Evolutionary conservation across 2,888 invertebrate species (phyloP), one percentile per base, ranked within the genome.

Genomic region (Oasisia sp.): DNA sequence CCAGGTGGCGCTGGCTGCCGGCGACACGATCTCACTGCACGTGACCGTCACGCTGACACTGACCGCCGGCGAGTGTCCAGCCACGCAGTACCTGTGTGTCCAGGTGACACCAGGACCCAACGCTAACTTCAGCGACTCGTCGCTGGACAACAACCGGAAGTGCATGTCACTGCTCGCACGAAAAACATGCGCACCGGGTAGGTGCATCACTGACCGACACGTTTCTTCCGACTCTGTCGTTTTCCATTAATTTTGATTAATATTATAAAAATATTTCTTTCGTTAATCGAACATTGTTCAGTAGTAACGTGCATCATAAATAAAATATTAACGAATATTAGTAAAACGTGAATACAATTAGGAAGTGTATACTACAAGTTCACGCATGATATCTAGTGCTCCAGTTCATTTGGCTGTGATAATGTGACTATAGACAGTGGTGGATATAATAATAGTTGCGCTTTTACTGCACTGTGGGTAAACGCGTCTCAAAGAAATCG

Each of bases 161-260:
- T 91, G 91, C 45, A 45, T 19, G 32, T 14, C 32, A 38, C 32
- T 91, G 12, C 45, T 45, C 12, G 91, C 19, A 44, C 44, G 91
- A 14, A 91, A 91, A n/a, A 45, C 91, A 45, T 91, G 91, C 50
- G 32, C 32, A 32, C 44, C 91, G 45, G 91, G 91, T 91, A 45
- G 3, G 74, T 4, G 19, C 0, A 27, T 74, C 74, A 74, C 74
- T n/a, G 5, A 74, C 27, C n/a, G 74, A 74, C 27, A 74, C 7
- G 27, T 74, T 74, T 7, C 27, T 74, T 74, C 7, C 74, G n/a
- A 27, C 1, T 74, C 74, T 27, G 74, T 58, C 74, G 7, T 74
- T 27, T 27, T n/a, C 27, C 50, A 50, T 7, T n/a, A n/a, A n/a
- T 58, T 58, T 19, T 4, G 14, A n/a, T 74, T 74, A 19, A 74